A percentile compares a stretch with the other conserved stretches of the same genome.
These are phyloP conservation scores for Acanthaster planci DNA, from an alignment of 35 echinoderm and acorn worm species.

Conservation along the genomic window DNA sequence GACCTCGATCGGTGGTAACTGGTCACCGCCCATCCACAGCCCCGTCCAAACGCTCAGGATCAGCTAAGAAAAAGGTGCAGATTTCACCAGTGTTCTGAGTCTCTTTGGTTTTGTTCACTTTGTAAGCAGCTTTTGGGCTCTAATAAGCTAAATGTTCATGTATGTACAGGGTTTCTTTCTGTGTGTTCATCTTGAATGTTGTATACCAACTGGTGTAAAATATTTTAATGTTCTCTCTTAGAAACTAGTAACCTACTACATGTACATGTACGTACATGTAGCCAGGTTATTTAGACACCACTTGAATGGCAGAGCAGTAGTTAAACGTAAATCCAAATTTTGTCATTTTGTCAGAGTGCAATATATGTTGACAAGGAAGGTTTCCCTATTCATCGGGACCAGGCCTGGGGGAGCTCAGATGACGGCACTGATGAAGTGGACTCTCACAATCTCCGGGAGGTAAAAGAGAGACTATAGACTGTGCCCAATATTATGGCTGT, in stretches of 20 bases:
- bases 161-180: too few relatives aligned
- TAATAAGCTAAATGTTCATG: too few relatives aligned
- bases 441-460: constrained; percentile 79
- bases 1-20: constrained; percentile 10
- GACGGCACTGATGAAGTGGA: constrained; percentile 69
- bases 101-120: too few relatives aligned
- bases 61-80: constrained; percentile 26
- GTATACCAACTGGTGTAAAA: too few relatives aligned
- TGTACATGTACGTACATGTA: too few relatives aligned
- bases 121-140: too few relatives aligned
- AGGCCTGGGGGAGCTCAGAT: constrained; percentile 1
- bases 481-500: too few relatives aligned
- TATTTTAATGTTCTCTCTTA: too few relatives aligned
- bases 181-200: too few relatives aligned
- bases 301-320: not conserved
- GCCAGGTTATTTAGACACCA: too few relatives aligned
- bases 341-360: constrained; percentile 30
- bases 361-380: constrained; percentile 85
- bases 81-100: too few relatives aligned
- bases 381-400: constrained; percentile 70
- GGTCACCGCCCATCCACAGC: constrained; percentile 70
- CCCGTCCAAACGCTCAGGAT: constrained; percentile 44
- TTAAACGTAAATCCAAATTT: not conserved
- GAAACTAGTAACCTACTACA: too few relatives aligned
- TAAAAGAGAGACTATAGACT: constrained; percentile 17